Evolutionary conservation across 2,113 vertebrate species (phyloP).

Genomic region (Prunella fulvescens): DNA sequence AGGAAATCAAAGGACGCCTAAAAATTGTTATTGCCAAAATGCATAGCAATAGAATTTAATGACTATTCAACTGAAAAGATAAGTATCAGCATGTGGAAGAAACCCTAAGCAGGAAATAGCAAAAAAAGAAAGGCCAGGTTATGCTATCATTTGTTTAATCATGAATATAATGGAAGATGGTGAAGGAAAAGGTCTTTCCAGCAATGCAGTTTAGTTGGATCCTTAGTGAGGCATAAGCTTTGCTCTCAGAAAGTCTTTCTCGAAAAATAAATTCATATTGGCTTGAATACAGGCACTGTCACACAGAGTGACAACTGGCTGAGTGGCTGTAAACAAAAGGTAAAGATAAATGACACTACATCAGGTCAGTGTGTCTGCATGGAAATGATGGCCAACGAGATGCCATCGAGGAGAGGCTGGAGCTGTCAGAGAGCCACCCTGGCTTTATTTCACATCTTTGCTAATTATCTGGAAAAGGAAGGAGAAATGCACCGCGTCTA

Average conservation of each 20-base stretch:
- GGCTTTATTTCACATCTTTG: constrained; percentile 30
- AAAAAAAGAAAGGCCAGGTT: not conserved
- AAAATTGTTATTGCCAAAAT: not conserved
- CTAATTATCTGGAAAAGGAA: constrained; percentile 44
- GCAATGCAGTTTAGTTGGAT: not conserved
- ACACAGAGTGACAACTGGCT: constrained; percentile 39
- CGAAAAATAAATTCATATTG: constrained; percentile 45
- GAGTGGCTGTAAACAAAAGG: constrained; percentile 59
- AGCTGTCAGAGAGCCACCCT: not conserved
- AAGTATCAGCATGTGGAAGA: not conserved
- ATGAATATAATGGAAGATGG: not conserved
- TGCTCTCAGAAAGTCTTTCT: not conserved
- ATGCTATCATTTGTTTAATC: not conserved
- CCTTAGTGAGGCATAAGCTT: not conserved
- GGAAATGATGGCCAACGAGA: constrained; percentile 13
- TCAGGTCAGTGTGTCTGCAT: not conserved
- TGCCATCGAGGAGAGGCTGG: not conserved
- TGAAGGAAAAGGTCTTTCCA: constrained; percentile 15
- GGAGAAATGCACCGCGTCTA: not conserved
- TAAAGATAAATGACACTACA: constrained; percentile 54
- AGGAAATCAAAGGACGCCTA: not conserved
- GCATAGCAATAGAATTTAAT: not conserved
- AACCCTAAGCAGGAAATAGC: not conserved
- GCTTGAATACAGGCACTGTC: constrained; percentile 27
- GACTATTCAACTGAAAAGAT: not conserved